Percentiles rank a stretch among this genome's conserved stretches.
These are phyloP conservation scores for Caloenas nicobarica DNA, from an alignment of 2,113 vertebrate genomes.

Conservation along the genomic window DNA sequence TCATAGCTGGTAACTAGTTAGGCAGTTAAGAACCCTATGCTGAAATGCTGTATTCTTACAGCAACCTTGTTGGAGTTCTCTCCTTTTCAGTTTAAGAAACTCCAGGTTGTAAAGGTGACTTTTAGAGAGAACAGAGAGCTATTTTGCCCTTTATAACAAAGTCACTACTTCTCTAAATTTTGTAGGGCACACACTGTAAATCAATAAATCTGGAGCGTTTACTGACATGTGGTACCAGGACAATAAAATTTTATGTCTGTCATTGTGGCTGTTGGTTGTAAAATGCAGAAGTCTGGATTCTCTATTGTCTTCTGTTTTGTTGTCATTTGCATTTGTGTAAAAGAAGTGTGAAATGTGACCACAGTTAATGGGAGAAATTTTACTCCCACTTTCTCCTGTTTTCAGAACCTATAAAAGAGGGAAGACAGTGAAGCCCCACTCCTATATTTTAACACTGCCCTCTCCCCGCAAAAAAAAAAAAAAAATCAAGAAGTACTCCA, in stretches of 20 bases:
- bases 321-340: constrained; percentile 34
- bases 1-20: background rate
- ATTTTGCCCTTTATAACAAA: background rate
- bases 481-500: background rate
- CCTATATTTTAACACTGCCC: background rate
- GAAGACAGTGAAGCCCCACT: background rate
- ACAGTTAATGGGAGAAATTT: constrained; percentile 42
- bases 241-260: constrained; percentile 41
- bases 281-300: constrained; percentile 21
- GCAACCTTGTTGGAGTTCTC: background rate
- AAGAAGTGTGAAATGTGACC: constrained; percentile 45
- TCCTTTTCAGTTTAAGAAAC: background rate
- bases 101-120: background rate
- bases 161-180: background rate
- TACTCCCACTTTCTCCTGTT: constrained; percentile 26
- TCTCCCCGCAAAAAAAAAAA: background rate
- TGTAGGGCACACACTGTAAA: background rate
- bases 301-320: constrained; percentile 40
- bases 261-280: constrained; percentile 45
- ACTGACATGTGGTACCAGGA: constrained; percentile 31
- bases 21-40: background rate
- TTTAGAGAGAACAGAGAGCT: background rate
- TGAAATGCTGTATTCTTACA: background rate
- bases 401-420: background rate
- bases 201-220: constrained; percentile 7